A percentile compares a stretch with the other conserved stretches of the same genome.
Conservation (phyloP, 2,113 vertebrate species). For the Terrapene triunguis region DNA sequence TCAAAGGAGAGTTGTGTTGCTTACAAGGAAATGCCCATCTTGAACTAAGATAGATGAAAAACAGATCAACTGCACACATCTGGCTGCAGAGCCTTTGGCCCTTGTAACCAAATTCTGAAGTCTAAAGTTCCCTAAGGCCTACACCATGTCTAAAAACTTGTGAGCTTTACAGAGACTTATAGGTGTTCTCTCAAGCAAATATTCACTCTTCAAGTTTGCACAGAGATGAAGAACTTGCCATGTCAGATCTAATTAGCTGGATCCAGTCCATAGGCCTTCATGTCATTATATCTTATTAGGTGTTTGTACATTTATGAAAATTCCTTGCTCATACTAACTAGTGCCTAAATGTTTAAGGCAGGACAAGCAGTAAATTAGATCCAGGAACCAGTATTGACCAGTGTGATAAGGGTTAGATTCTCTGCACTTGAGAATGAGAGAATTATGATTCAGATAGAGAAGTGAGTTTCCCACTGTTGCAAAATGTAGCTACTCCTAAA, state of each 20-base stretch:
- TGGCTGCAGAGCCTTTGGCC: not conserved
- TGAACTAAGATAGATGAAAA: not conserved
- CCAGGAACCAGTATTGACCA: not conserved
- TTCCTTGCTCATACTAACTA: not conserved
- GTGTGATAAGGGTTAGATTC: constrained; percentile 23
- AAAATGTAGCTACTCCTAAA: not conserved
- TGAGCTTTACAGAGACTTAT: not conserved
- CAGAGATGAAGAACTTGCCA: not conserved
- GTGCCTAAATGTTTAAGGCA: not conserved
- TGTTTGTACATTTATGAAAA: constrained; percentile 26
- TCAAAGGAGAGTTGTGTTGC: not conserved
- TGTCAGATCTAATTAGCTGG: not conserved
- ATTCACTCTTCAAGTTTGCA: not conserved
- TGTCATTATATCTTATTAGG: constrained; percentile 22
- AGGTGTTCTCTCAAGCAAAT: not conserved
- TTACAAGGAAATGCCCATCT: not conserved
- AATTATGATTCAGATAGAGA: constrained; percentile 38
- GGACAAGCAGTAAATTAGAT: constrained; percentile 30
- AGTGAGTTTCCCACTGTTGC: not conserved
- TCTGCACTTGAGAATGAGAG: constrained; percentile 30
- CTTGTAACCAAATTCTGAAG: not conserved
- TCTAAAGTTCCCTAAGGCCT: not conserved
- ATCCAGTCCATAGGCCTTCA: not conserved
- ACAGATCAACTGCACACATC: rapidly evolving
- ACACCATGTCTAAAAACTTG: not conserved